Conservation (phyloP, 2,113 vertebrate species). For the Siphamia tubifer region DNA sequence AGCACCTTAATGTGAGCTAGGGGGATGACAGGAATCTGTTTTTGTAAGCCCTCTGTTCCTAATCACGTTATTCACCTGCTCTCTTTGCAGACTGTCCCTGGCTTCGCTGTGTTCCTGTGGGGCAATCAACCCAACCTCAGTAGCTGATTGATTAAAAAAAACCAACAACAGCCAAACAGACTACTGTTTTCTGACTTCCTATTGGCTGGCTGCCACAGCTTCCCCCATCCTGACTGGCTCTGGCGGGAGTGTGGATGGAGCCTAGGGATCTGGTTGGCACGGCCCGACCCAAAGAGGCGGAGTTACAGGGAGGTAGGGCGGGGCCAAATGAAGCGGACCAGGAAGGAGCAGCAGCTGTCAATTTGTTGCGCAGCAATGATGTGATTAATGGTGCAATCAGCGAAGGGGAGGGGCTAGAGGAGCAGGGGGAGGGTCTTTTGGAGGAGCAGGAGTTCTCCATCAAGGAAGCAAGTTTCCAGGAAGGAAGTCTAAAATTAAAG, state of each 20-base stretch:
- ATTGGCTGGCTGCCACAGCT: conserved; percentile 73
- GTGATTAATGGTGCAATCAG: conserved; percentile 90
- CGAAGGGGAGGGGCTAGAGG: conserved; percentile 88
- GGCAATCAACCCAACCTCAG: conserved; percentile 65
- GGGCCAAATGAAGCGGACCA: conserved; percentile 87
- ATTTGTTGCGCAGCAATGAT: conserved; percentile 87
- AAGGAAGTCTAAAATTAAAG: conserved; percentile 97
- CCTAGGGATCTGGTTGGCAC: conserved; percentile 89
- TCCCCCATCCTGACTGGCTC: conserved; percentile 72
- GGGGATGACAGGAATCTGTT: conserved; percentile 19
- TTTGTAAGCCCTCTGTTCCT: background rate
- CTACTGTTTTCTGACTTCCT: conserved; percentile 46
- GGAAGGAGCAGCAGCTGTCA: conserved; percentile 74
- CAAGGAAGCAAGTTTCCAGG: conserved; percentile 97
- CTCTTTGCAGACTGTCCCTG: conserved; percentile 68
- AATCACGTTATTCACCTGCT: conserved; percentile 55
- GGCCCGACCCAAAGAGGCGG: conserved; percentile 87
- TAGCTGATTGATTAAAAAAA: conserved; percentile 63
- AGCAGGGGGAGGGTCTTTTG: conserved; percentile 85
- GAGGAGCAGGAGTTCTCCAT: conserved; percentile 99
- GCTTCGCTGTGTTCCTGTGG: conserved; percentile 70
- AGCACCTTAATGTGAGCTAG: conserved; percentile 1
- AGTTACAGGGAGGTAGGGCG: conserved; percentile 84
- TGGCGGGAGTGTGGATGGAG: conserved; percentile 87
- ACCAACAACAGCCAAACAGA: conserved; percentile 47